Evolutionary conservation across 1,140 invertebrate species (phyloP).

Genomic region (Drosophila baimaii): DNA sequence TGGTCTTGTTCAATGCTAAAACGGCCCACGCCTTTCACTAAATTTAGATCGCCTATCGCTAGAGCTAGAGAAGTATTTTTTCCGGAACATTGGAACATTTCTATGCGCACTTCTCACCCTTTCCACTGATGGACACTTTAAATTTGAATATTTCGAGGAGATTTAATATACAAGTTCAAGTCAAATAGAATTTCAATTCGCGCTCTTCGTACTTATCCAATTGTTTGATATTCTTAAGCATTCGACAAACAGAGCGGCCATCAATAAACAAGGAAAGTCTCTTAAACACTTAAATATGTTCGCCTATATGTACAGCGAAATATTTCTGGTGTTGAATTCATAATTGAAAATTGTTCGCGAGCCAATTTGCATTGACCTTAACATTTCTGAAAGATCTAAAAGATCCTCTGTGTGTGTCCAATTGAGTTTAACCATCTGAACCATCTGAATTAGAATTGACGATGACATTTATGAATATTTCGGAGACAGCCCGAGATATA

Average conservation of each 20-base stretch:
- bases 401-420: slow-evolving; percentile 50
- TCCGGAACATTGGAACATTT: slow-evolving; percentile 56
- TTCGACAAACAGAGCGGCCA: slow-evolving; percentile 53
- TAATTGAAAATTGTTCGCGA: slow-evolving; percentile 45
- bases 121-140: slow-evolving; percentile 42
- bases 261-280: slow-evolving; percentile 30
- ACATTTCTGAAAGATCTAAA: slow-evolving; percentile 53
- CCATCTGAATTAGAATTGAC: slow-evolving; percentile 65
- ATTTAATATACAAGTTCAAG: neutral
- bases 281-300: slow-evolving; percentile 14
- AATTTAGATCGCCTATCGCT: slow-evolving; percentile 61
- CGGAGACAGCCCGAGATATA: slow-evolving; percentile 46
- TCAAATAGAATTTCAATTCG: slow-evolving; percentile 42
- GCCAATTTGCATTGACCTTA: slow-evolving; percentile 76
- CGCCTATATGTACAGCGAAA: slow-evolving; percentile 14
- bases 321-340: slow-evolving; percentile 7
- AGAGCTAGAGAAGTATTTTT: slow-evolving; percentile 54
- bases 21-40: slow-evolving; percentile 70
- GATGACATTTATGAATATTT: slow-evolving; percentile 78
- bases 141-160: slow-evolving; percentile 50
- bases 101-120: slow-evolving; percentile 36
- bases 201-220: slow-evolving; percentile 5
- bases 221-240: slow-evolving; percentile 36
- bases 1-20: slow-evolving; percentile 75
- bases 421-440: slow-evolving; percentile 56